A percentile compares a stretch with the other conserved stretches of the same genome.
These are phyloP conservation scores for Aviceda leuphotes DNA, from an alignment of 2,797 vertebrate genomes.

Conservation along the genomic window DNA sequence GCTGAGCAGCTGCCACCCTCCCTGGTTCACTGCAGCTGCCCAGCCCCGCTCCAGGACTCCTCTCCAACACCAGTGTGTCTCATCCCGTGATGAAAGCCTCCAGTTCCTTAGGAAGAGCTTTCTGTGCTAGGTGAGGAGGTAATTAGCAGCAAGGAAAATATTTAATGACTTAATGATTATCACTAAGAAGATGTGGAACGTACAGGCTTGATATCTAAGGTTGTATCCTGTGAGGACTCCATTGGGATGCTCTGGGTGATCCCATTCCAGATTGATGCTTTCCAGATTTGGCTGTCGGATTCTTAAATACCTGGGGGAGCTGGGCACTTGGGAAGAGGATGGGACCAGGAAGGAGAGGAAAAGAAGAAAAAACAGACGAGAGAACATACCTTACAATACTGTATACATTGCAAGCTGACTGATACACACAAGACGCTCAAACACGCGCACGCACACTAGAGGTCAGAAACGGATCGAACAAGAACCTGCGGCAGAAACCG, in stretches of 20 bases:
- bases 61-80: not conserved
- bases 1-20: not conserved
- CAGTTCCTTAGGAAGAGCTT: not conserved
- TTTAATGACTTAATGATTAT: not conserved
- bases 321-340: slow-evolving; percentile 85
- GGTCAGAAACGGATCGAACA: not conserved
- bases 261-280: slow-evolving; percentile 88
- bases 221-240: slow-evolving; percentile 90
- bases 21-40: too few relatives aligned
- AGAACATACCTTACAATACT: not conserved
- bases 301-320: slow-evolving; percentile 86
- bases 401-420: not conserved
- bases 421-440: rapidly evolving
- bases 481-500: not conserved
- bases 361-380: slow-evolving; percentile 13
- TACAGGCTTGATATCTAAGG: slow-evolving; percentile 89
- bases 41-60: not conserved
- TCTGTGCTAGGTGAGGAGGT: not conserved
- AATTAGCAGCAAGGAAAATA: not conserved
- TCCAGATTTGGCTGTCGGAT: slow-evolving; percentile 86
- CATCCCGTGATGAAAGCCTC: not conserved
- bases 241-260: slow-evolving; percentile 91
- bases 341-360: slow-evolving; percentile 16
- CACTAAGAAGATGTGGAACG: slow-evolving; percentile 3
- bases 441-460: not conserved